Evolutionary conservation across 2,888 invertebrate species (phyloP), one percentile per base, ranked within the genome.

Genomic region (Lepidocyrtoides sp.): DNA sequence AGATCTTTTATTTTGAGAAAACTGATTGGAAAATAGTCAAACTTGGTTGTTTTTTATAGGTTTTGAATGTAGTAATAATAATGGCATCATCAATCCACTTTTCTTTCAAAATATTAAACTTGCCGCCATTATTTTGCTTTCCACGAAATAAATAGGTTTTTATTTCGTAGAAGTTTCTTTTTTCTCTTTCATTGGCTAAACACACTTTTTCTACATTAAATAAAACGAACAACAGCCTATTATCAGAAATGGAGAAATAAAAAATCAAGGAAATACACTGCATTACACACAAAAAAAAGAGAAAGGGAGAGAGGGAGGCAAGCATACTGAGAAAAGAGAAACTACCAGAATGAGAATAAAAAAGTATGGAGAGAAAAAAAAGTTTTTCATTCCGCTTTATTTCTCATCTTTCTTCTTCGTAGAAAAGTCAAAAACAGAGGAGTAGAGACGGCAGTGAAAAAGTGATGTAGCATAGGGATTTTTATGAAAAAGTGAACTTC

Each of bases 401-500:
- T 86, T 63, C 86, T 86, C 86, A 86, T 86, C 86, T 77, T 86
- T 86, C 86, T 86, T 86, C 86, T 86, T 86, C 63, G 86, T 77
- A 63, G 86, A 77, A 77, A 86, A 86, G 86, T 86, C 86, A 86
- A 86, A 86, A 86, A 86, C 86, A 86, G 86, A 86, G 86, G 32
- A 86, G 77, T 26, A 77, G 86, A 86, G 86, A 86, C 77, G 86
- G 86, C 86, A 86, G 86, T 86, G 86, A 86, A 86, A 86, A 86
- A 86, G 86, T 86, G 86, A 86, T 86, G 86, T 86, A 86, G 86
- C 86, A 86, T 86, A 57, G 86, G 85, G 86, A 86, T 86, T 86
- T 86, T 86, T 86, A 86, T 86, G 86, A 86, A 86, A 86, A 86
- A 86, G 86, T 86, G 86, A 86, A 86, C 86, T 77, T 85, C 85